Base-by-base conservation (phyloP, 1,140 invertebrate species). In the Brachionus angularis region DNA sequence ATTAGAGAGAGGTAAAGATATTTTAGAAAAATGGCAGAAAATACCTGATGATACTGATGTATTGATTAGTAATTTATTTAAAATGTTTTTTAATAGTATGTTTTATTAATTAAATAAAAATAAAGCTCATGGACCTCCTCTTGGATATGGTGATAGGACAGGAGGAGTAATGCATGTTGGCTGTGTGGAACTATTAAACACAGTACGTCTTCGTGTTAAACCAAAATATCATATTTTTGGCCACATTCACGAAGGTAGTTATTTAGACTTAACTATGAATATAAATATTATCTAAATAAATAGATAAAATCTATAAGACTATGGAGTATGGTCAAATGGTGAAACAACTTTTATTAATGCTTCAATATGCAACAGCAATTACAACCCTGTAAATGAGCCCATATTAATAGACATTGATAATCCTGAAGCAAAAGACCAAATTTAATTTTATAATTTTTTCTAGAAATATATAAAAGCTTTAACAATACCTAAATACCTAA, bases 171-270 rank as follows among this genome's bases (percentile, higher is more conserved):
- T 88, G 1, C 80, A 88, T 62, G 89, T 88, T 42, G 90, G 90
- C 18, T 91, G 89, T 81, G 88, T 90, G 0, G 90, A 92, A 79
- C 80, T 93, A 18, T 80, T 91, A 14, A 46, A 52, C 18, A 42
- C 33, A 27, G 67, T 70, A 2, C 3, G 16, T 34, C 83, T 87
- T 73, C 79, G 89, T 49, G 86, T 92, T 3, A 85, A 88, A 79
- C 89, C 89, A 34, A 89, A 89, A 76, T 91, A 90, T 79, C 90
- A 92, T 78, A 84, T 93, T 10, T 93, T 90, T 83, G 90, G 89
- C 1, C 90, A 93, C 78, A 88, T 93, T 52, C 90, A 93, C 80
- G 90, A 91, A 85, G 67, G 62, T 67, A 67, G 47, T 14, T 16
- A 36, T 23, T 21, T n/a, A n/a, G n/a, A n/a, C n/a, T n/a, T n/a